A percentile compares a stretch with the other conserved stretches of the same genome.
Conservation (phyloP, 1,140 invertebrate species). For the Macrobrachium rosenbergii region DNA sequence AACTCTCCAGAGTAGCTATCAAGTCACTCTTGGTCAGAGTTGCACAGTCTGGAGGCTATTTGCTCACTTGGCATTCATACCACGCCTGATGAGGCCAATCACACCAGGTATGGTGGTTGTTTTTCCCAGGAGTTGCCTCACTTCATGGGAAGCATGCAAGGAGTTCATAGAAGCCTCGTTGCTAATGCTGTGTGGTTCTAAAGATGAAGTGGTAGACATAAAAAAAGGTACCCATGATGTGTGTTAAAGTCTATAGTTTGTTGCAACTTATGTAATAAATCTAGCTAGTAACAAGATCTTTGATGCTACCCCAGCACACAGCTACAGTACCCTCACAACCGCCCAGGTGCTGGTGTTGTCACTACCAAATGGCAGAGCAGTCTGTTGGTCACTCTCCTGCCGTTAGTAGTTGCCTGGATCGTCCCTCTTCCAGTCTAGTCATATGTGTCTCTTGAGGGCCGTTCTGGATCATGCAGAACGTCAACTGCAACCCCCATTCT, state of each 20-base stretch:
- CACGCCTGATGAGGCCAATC: conserved; percentile 51
- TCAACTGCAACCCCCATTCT: conserved; percentile 39
- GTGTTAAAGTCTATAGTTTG: neutral
- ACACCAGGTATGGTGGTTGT: conserved; percentile 36
- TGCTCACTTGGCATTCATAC: conserved; percentile 57
- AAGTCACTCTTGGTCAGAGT: conserved; percentile 22
- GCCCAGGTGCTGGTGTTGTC: conserved; percentile 56
- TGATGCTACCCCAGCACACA: neutral
- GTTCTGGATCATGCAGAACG: conserved; percentile 49
- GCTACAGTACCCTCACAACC: conserved; percentile 22
- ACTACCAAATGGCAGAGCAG: conserved; percentile 30
- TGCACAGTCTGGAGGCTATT: conserved; percentile 58
- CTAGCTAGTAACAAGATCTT: neutral
- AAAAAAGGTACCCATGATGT: neutral
- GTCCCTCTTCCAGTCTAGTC: conserved; percentile 58
- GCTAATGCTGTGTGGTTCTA: no score
- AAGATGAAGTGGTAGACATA: no score
- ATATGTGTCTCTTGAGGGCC: conserved; percentile 50
- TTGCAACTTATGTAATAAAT: conserved; percentile 28
- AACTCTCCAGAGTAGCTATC: conserved; percentile 24
- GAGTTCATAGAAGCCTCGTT: neutral
- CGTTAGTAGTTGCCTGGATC: conserved; percentile 49
- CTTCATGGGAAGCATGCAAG: conserved; percentile 1
- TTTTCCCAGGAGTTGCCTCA: conserved; percentile 15
- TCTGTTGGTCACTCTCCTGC: conserved; percentile 24